These are phyloP conservation scores for Garrulus glandarius DNA, from an alignment of 2,797 vertebrate genomes.

Conservation along the genomic window DNA sequence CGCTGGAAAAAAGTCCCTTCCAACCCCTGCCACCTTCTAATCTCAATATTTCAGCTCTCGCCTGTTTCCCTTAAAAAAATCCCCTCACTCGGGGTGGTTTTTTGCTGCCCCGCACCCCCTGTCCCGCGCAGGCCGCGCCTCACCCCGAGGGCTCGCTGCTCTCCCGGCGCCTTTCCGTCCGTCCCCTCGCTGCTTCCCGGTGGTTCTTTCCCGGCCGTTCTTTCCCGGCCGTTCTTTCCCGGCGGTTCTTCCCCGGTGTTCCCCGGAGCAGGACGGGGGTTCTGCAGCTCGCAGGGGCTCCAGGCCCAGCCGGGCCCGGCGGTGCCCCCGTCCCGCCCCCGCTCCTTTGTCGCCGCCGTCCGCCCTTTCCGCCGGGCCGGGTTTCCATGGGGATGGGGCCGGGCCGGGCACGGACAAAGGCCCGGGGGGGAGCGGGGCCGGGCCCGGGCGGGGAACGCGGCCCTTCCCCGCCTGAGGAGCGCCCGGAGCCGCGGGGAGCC, in stretches of 20 bases:
- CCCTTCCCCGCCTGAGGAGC: background rate
- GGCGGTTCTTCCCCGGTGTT: background rate
- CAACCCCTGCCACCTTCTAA: background rate
- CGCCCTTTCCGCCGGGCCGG: background rate
- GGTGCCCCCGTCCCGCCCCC: background rate
- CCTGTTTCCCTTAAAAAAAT: background rate
- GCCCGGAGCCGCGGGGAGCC: background rate
- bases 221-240: rapidly evolving
- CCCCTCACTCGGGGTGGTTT: background rate
- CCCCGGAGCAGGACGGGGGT: background rate
- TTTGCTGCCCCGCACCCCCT: background rate
- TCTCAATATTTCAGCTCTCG: rapidly evolving
- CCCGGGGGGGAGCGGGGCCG: background rate
- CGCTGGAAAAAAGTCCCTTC: background rate
- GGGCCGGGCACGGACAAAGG: background rate
- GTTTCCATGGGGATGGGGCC: background rate
- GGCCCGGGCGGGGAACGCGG: background rate
- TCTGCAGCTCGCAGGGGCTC: background rate
- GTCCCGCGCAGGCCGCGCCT: background rate
- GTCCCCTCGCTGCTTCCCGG: background rate
- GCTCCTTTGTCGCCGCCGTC: background rate
- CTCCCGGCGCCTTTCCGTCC: background rate
- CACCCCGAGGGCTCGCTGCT: background rate
- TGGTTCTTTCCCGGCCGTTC: rapidly evolving
- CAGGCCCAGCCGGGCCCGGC: background rate